A percentile compares a stretch with the other conserved stretches of the same genome.
These are phyloP conservation scores for Strigamia maritima DNA, from an alignment of 2,888 invertebrate genomes.

Conservation along the genomic window DNA sequence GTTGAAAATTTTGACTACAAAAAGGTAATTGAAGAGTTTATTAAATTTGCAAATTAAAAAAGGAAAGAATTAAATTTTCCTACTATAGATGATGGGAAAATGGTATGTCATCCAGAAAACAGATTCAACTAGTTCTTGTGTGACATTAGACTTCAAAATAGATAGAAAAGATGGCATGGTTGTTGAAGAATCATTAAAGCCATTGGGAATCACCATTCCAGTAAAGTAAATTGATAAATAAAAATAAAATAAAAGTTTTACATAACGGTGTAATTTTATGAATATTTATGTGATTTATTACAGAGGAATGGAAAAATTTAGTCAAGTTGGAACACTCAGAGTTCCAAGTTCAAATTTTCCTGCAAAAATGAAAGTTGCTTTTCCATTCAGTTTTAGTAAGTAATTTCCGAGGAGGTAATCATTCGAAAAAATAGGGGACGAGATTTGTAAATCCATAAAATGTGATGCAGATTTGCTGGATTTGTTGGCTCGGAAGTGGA, in stretches of 20 bases:
- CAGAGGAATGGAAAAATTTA: constrained; percentile 36
- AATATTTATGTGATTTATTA: constrained; percentile 8
- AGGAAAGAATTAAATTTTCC: not conserved
- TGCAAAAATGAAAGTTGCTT: constrained; percentile 70
- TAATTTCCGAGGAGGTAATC: too few relatives aligned
- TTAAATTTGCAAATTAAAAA: not conserved
- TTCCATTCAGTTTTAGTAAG: constrained; percentile 69
- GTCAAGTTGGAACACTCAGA: constrained; percentile 62
- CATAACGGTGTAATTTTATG: too few relatives aligned
- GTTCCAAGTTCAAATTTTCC: constrained; percentile 58
- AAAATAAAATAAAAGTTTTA: too few relatives aligned
- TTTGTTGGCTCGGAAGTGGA: too few relatives aligned
- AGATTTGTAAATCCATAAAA: too few relatives aligned
- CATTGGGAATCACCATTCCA: not conserved
- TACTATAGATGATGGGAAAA: constrained; percentile 66
- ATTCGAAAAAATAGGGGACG: too few relatives aligned
- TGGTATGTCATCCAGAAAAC: constrained; percentile 83
- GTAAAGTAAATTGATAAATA: too few relatives aligned
- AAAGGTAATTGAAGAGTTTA: constrained; percentile 55
- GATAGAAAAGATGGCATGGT: not conserved
- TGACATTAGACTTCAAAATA: constrained; percentile 53
- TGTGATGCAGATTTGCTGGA: too few relatives aligned
- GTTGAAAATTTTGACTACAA: constrained; percentile 70
- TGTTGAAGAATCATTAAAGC: not conserved
- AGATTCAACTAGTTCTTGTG: constrained; percentile 73